phyloP scores from a whole-genome alignment of 1,140 invertebrate genomes.

The Periplaneta americana region DNA sequence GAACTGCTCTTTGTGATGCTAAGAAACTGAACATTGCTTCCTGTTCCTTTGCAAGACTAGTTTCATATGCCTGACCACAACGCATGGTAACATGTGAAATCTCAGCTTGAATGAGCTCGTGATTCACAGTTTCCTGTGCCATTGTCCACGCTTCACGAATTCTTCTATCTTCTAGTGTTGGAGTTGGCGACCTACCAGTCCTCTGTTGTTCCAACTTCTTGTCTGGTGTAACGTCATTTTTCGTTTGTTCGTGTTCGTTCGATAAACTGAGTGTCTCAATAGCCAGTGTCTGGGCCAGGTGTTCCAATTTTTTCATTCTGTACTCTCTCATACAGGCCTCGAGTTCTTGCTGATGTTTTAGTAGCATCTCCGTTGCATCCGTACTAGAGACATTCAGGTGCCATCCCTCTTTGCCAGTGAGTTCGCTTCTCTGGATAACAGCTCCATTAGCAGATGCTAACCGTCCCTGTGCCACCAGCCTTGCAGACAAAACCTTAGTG shows the following conservation, averaged over 20 bases:
- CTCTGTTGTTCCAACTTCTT: background rate
- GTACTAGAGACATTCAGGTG: background rate
- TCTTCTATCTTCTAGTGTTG: conserved; percentile 30
- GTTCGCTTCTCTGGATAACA: background rate
- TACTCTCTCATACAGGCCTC: conserved; percentile 53
- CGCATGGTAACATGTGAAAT: conserved; percentile 62
- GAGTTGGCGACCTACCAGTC: background rate
- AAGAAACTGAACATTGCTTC: conserved; percentile 38
- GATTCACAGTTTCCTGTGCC: conserved; percentile 62
- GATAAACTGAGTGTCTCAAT: conserved; percentile 54
- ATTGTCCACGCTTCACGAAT: conserved; percentile 59
- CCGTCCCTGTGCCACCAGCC: conserved; percentile 31
- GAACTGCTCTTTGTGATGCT: conserved; percentile 50
- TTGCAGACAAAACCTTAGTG: conserved; percentile 54
- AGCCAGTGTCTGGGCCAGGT: conserved; percentile 58
- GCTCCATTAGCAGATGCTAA: background rate
- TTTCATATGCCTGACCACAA: conserved; percentile 58
- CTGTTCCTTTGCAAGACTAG: conserved; percentile 33
- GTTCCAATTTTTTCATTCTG: conserved; percentile 59
- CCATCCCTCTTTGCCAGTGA: background rate
- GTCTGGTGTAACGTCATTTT: background rate
- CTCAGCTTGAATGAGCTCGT: conserved; percentile 65
- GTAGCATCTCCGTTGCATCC: conserved; percentile 34
- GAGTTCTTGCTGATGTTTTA: conserved; percentile 53
- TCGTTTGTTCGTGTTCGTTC: conserved; percentile 26